Base-by-base conservation (phyloP, 2,113 vertebrate genomes). In the Erpornis zantholeuca region DNA sequence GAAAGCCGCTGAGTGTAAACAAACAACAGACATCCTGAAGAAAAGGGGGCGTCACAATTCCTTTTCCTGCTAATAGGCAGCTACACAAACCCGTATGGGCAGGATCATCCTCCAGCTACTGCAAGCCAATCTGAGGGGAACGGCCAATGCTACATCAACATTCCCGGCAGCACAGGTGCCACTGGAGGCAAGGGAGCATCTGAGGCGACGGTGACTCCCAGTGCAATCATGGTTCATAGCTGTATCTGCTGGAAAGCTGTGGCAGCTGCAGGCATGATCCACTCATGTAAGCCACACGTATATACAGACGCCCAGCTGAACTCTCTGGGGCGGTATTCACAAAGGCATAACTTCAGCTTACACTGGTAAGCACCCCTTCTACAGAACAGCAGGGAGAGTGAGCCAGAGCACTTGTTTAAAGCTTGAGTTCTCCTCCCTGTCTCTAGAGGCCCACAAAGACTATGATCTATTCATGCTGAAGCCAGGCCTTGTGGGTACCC, bases 11-110 rank as follows among this genome's bases (percentile, higher is more conserved):
- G 47, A 94, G 82, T 2, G 10, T 94, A 96, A 96, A 96, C 80
- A 96, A 95, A 93, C 84, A 91, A 70, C 79, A 96, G 94, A 96
- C 56, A 80, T 92, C 72, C 85, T 80, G 79, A 92, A 88, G 86
- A 86, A 91, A 83, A 92, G 64, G 73, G 44, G 90, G 59, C 8
- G 11, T 75, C 3, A 17, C 63, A 49, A 75, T 49, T 81, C 70
- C 76, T 75, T 56, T 56, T 15, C 53, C 7, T 33, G 52, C 56
- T 90, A 69, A 88, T 40, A 42, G 59, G 79, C 90, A 88, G 79
- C 83, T 14, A 57, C 76, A 68, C 66, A 52, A 59, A 70, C 38
- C 35, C 64, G 5, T 40, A 29, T 2, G n/a, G 83, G 63, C 33
- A 56, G 47, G 75, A 91, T 59, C 35, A 49, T 72, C 61, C 69